Evolutionary conservation across 1,140 invertebrate genomes (phyloP).

Genomic region (Episyrphus balteatus): DNA sequence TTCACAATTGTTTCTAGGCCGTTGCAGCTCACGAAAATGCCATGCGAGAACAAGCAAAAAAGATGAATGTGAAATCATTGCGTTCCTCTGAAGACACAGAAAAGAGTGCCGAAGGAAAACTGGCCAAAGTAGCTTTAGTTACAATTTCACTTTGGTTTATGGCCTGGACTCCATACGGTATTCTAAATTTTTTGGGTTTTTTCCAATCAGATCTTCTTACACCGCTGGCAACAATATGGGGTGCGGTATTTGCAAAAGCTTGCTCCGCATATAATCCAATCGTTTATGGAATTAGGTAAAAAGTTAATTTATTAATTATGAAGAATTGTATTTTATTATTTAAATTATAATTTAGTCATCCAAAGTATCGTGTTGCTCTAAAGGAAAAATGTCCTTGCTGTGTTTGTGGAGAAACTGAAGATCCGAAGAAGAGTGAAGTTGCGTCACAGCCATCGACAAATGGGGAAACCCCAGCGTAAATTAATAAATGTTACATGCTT

Average conservation of each 20-base stretch:
- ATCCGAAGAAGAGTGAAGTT: background rate
- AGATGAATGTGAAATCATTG: constrained; percentile 73
- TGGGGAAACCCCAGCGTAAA: background rate
- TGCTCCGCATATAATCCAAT: constrained; percentile 73
- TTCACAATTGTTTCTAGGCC: constrained; percentile 39
- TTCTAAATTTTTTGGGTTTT: constrained; percentile 66
- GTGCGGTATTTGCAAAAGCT: constrained; percentile 66
- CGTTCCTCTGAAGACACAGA: constrained; percentile 53
- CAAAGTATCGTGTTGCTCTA: constrained; percentile 48
- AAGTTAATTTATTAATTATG: background rate
- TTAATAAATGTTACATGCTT: background rate
- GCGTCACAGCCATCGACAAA: background rate
- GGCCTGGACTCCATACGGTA: constrained; percentile 75
- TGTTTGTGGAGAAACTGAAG: background rate
- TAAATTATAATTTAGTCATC: constrained; percentile 42
- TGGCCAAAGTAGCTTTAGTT: constrained; percentile 70
- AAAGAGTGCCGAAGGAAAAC: constrained; percentile 60
- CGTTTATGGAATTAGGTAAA: constrained; percentile 67
- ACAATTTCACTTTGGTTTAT: constrained; percentile 74
- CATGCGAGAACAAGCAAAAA: constrained; percentile 74
- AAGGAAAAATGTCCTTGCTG: background rate
- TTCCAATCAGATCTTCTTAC: constrained; percentile 54
- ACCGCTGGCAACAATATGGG: constrained; percentile 65
- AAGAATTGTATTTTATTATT: background rate
- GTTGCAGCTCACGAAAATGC: constrained; percentile 68